Percentiles rank a stretch among this genome's conserved stretches.
Evolutionary conservation across 2,113 vertebrate species (phyloP).

Genomic region (Camelus bactrianus): DNA sequence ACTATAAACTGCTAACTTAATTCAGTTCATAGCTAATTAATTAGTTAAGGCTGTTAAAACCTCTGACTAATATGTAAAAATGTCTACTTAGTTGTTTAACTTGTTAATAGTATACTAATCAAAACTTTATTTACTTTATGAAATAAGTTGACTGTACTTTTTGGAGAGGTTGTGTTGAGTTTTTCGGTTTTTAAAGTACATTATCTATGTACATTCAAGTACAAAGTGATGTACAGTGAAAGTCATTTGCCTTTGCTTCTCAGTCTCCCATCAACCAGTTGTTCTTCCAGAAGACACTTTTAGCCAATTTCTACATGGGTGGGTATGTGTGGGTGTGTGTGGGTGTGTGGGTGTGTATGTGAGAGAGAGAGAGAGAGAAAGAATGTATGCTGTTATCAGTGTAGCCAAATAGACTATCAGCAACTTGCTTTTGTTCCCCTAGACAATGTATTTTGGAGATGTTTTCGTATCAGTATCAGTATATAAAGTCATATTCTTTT

Average conservation of each 20-base stretch:
- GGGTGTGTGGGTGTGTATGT: background rate
- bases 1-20: background rate
- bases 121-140: background rate
- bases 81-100: background rate
- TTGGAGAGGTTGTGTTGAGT: background rate
- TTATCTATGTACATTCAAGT: background rate
- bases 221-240: background rate
- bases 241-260: background rate
- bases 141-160: background rate
- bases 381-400: background rate
- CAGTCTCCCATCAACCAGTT: background rate
- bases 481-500: background rate
- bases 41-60: background rate
- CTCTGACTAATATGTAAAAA: background rate
- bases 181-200: background rate
- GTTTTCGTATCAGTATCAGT: background rate
- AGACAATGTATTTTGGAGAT: background rate
- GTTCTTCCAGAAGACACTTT: background rate
- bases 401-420: background rate
- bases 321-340: background rate
- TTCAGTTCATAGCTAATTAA: background rate
- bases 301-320: background rate
- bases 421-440: background rate
- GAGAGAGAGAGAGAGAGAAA: fast-evolving
- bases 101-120: conserved; percentile 2